Percentiles rank a stretch among this genome's conserved stretches.
Conservation (phyloP, 1,140 invertebrate genomes). For the Anastrepha obliqua region DNA sequence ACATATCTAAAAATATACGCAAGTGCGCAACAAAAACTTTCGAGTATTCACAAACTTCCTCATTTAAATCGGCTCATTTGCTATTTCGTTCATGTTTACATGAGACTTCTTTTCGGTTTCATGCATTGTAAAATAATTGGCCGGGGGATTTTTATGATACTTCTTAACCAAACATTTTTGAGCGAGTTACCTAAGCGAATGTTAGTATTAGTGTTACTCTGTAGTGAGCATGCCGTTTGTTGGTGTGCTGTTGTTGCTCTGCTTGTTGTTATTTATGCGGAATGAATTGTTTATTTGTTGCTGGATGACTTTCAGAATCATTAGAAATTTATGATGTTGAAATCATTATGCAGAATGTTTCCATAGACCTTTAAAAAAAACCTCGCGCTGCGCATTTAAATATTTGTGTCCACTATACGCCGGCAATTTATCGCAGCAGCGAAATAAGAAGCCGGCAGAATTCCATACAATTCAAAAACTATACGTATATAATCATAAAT, state of each 20-base stretch:
- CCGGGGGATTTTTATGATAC: no score
- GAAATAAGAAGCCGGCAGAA: background rate
- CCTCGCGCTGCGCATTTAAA: background rate
- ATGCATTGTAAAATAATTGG: no score
- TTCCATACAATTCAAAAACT: background rate
- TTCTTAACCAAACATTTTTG: no score
- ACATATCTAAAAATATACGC: background rate
- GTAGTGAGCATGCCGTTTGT: background rate
- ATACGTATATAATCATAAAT: background rate
- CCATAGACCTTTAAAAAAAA: background rate
- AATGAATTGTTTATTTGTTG: background rate
- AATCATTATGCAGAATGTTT: constrained; percentile 42
- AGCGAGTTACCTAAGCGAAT: no score
- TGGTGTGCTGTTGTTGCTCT: background rate
- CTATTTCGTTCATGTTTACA: background rate
- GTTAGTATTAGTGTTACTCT: no score
- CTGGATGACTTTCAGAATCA: background rate
- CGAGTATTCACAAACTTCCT: background rate
- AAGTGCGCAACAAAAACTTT: background rate
- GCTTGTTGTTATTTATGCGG: no score
- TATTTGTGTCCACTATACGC: background rate
- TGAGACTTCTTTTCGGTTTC: no score
- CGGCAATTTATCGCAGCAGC: background rate
- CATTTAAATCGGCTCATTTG: background rate
- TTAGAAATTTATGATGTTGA: background rate